These are phyloP conservation scores for Chionodraco myersi DNA, from an alignment of 2,113 vertebrate genomes.

Conservation along the genomic window DNA sequence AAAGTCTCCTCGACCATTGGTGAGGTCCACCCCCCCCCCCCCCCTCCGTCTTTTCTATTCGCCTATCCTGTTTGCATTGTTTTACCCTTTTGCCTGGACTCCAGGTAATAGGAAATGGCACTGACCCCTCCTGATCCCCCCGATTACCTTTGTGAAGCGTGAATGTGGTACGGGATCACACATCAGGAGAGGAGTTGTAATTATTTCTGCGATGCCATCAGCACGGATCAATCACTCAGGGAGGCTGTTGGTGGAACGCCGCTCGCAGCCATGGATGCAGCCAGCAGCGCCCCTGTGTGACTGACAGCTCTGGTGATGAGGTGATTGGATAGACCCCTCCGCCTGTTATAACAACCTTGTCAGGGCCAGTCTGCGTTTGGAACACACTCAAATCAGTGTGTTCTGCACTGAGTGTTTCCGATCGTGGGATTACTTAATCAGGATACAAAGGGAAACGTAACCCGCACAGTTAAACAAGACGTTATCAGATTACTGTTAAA, in stretches of 20 bases:
- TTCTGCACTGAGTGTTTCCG: constrained; percentile 89
- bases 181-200: constrained; percentile 95
- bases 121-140: constrained; percentile 92
- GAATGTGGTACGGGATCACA: constrained; percentile 94
- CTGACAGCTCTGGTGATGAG: constrained; percentile 99
- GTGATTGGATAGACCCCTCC: constrained; percentile 95
- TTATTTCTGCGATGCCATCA: constrained; percentile 97
- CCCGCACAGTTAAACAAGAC: too few relatives aligned
- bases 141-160: constrained; percentile 95
- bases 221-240: constrained; percentile 94
- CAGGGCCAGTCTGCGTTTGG: constrained; percentile 93
- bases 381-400: constrained; percentile 93
- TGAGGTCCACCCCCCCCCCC: constrained; percentile 68
- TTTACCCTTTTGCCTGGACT: constrained; percentile 87
- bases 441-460: too few relatives aligned
- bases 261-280: constrained; percentile 87
- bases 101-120: constrained; percentile 96
- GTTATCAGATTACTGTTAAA: too few relatives aligned
- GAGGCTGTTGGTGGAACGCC: constrained; percentile 91
- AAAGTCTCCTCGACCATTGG: constrained; percentile 87
- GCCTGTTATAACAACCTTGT: constrained; percentile 97
- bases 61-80: constrained; percentile 72
- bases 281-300: constrained; percentile 89
- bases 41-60: constrained; percentile 45
- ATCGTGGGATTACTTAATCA: constrained; percentile 50